Conservation (phyloP, 2,888 invertebrate genomes). For the Pachliopta kotzebuea region DNA sequence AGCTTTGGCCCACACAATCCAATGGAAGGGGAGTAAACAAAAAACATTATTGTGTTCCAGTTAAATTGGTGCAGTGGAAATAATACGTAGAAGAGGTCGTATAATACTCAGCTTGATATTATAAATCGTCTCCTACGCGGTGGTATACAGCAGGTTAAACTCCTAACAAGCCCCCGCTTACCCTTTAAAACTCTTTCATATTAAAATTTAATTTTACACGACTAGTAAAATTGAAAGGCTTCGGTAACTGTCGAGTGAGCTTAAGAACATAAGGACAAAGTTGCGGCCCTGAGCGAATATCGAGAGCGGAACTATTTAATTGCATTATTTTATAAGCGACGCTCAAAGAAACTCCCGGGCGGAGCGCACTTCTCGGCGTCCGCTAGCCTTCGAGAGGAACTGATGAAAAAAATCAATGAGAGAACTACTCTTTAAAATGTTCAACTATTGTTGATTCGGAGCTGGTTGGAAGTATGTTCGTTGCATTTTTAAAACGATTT, state of each 20-base stretch:
- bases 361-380: conserved; percentile 16
- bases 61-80: no score
- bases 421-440: conserved; percentile 35
- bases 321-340: conserved; percentile 52
- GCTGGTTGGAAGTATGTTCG: no score
- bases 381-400: conserved; percentile 5
- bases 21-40: no score
- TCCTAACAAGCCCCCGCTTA: no score
- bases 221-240: conserved; percentile 28
- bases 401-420: neutral
- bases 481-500: no score
- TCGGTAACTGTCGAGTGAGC: conserved; percentile 34
- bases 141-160: no score
- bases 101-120: no score
- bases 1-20: no score
- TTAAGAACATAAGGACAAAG: conserved; percentile 17
- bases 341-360: conserved; percentile 25
- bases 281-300: conserved; percentile 39
- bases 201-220: neutral
- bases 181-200: no score
- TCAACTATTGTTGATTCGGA: conserved; percentile 11
- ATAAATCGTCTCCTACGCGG: no score
- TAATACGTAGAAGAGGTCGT: no score
- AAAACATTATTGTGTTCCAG: no score
- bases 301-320: conserved; percentile 65